These are phyloP conservation scores for Agrilus cyanescens DNA, from an alignment of 2,888 invertebrate genomes.

Conservation along the genomic window DNA sequence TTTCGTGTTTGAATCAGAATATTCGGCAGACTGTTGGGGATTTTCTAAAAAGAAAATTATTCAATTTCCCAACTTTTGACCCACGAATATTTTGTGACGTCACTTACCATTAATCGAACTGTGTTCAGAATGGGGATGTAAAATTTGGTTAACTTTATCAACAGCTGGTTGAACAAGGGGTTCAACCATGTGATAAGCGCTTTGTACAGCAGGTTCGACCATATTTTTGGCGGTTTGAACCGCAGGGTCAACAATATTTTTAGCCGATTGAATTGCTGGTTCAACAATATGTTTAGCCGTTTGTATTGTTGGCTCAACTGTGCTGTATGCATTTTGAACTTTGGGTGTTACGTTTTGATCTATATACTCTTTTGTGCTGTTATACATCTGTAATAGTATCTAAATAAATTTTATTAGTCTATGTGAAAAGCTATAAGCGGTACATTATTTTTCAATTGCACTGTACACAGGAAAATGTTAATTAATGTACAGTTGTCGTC, in stretches of 20 bases:
- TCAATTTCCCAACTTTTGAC: too few species aligned
- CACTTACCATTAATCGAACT: neutral
- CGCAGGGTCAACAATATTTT: slow-evolving; percentile 17
- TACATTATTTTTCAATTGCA: slow-evolving; percentile 4
- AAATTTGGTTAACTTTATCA: neutral
- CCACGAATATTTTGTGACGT: too few species aligned
- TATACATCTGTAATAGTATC: slow-evolving; percentile 33
- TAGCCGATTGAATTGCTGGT: slow-evolving; percentile 14
- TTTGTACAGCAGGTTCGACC: slow-evolving; percentile 21
- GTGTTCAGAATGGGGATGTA: neutral
- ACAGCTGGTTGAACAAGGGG: slow-evolving; percentile 15
- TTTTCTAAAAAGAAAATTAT: too few species aligned
- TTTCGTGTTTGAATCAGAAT: too few species aligned
- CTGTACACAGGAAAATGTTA: slow-evolving; percentile 1
- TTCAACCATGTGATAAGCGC: slow-evolving; percentile 12
- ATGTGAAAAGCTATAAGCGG: slow-evolving; percentile 1
- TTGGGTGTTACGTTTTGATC: slow-evolving; percentile 23
- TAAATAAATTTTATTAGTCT: slow-evolving; percentile 20
- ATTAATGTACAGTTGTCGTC: neutral
- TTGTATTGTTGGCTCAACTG: slow-evolving; percentile 27
- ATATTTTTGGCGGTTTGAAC: slow-evolving; percentile 19
- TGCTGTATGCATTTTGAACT: slow-evolving; percentile 21
- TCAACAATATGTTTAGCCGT: slow-evolving; percentile 23
- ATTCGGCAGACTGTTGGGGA: too few species aligned
- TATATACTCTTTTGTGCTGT: slow-evolving; percentile 33